phyloP scores from a whole-genome alignment of 2,113 vertebrate genomes.

The Malurus alboscapulatus region DNA sequence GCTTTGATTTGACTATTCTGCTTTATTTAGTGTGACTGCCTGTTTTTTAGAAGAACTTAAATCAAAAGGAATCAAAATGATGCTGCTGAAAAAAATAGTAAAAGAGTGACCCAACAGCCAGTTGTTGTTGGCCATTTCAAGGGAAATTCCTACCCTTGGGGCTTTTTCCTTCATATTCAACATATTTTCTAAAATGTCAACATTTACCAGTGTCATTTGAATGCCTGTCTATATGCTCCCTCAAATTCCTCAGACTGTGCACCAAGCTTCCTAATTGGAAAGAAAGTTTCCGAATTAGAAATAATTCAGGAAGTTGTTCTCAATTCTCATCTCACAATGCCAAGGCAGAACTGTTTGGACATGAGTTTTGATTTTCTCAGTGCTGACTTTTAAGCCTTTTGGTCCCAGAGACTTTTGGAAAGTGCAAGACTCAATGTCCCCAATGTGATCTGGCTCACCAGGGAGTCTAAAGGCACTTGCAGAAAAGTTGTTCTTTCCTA shows the following conservation, averaged over 20 bases:
- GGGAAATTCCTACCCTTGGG: background rate
- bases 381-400: background rate
- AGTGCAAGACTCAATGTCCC: background rate
- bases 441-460: background rate
- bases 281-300: background rate
- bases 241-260: background rate
- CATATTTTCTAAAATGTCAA: background rate
- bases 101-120: background rate
- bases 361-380: background rate
- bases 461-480: background rate
- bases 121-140: background rate
- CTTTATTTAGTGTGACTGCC: background rate
- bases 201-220: background rate
- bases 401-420: background rate
- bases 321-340: background rate
- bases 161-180: background rate
- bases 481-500: background rate
- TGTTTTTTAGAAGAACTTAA: background rate
- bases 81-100: background rate
- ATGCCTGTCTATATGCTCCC: background rate
- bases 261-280: background rate
- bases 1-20: background rate
- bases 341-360: background rate
- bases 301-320: background rate
- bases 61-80: slow-evolving; percentile 13